Evolutionary conservation across 2,888 invertebrate species (phyloP).

Genomic region (Cremastinae sp.): DNA sequence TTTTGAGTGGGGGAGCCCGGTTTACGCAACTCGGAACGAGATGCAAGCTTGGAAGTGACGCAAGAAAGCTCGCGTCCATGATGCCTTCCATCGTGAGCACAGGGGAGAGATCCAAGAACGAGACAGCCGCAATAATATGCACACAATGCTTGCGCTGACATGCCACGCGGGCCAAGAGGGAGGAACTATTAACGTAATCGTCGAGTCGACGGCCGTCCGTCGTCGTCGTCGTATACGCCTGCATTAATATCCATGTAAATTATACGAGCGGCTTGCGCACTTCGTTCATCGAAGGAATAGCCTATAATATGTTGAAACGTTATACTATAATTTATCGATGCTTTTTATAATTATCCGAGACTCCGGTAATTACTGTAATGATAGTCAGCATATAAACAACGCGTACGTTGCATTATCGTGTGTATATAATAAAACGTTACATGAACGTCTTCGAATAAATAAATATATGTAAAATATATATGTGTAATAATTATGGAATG

Average conservation of each 20-base stretch:
- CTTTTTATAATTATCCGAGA: slow-evolving; percentile 67
- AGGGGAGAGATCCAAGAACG: slow-evolving; percentile 41
- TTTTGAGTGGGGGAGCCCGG: no score
- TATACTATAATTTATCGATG: slow-evolving; percentile 69
- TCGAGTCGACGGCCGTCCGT: slow-evolving; percentile 62
- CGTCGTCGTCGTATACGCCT: slow-evolving; percentile 48
- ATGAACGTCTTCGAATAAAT: no score
- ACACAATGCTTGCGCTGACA: slow-evolving; percentile 54
- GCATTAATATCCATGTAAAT: slow-evolving; percentile 67
- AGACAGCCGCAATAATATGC: slow-evolving; percentile 63
- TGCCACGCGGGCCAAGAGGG: slow-evolving; percentile 34
- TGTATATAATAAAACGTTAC: no score
- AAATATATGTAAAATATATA: not conserved
- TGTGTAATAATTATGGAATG: slow-evolving; percentile 35
- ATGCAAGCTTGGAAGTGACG: no score
- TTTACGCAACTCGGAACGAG: no score
- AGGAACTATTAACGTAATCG: slow-evolving; percentile 63
- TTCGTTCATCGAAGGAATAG: slow-evolving; percentile 47
- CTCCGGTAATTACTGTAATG: slow-evolving; percentile 68
- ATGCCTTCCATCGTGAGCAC: slow-evolving; percentile 32
- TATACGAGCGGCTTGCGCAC: slow-evolving; percentile 59
- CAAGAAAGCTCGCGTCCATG: no score
- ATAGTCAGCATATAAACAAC: slow-evolving; percentile 68
- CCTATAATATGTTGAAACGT: slow-evolving; percentile 67
- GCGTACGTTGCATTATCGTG: slow-evolving; percentile 11